Conservation (phyloP, 2,113 vertebrate species). For the Hypocryptadius cinnamomeus region DNA sequence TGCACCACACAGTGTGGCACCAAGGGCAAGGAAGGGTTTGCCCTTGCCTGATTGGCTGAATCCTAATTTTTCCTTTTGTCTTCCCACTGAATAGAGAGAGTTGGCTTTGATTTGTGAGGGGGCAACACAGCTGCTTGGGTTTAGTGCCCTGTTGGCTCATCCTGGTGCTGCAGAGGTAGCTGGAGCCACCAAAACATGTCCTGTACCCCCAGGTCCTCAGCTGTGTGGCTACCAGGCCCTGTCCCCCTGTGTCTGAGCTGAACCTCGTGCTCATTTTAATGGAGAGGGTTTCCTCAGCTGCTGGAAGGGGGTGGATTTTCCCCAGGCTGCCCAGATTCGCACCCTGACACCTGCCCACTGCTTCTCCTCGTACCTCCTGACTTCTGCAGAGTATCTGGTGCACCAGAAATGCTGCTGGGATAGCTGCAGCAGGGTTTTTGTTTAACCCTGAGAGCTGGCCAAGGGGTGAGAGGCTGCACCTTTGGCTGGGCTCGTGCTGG, state of each 20-base stretch:
- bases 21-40: background rate
- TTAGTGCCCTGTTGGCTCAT: rapidly evolving
- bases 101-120: background rate
- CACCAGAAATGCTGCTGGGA: background rate
- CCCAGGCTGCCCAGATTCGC: background rate
- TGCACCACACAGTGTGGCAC: rapidly evolving
- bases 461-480: background rate
- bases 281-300: background rate
- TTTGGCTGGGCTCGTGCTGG: background rate
- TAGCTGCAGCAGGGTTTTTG: background rate
- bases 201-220: background rate
- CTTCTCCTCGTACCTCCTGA: background rate
- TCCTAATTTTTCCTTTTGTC: background rate
- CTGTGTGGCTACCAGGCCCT: rapidly evolving
- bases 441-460: background rate
- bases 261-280: background rate
- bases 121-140: background rate
- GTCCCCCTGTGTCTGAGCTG: background rate
- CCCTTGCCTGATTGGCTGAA: background rate
- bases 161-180: rapidly evolving
- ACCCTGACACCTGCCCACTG: background rate
- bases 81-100: background rate
- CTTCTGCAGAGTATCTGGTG: background rate
- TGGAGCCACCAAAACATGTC: background rate
- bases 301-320: background rate